Evolutionary conservation across 2,888 invertebrate species (phyloP), one percentile per base, ranked within the genome.

Genomic region (Archips xylosteana): DNA sequence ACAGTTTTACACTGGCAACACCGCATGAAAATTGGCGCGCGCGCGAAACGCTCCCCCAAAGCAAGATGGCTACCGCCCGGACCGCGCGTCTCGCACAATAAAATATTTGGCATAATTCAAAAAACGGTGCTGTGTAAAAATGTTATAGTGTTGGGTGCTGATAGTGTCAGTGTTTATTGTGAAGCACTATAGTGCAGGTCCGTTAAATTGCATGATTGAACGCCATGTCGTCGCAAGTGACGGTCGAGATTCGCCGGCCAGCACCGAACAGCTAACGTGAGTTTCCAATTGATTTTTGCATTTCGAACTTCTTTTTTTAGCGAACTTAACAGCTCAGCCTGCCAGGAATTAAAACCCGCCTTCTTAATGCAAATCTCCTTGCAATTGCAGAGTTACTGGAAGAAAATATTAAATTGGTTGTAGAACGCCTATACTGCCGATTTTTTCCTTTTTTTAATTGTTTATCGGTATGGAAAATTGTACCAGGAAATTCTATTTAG

Each of bases 181-280:
- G 90, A 87, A 57, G 32, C 57, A 57, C 32, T 85, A 77, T 79
- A 85, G 91, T 92, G 92, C 80, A 81, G 83, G 81, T 83, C 80
- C 85, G 83, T 87, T 87, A 82, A 89, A 87, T 92, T 93, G 93
- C 90, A 94, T 94, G 94, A 92, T 89, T 92, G 92, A 85, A 82
- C 82, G 87, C 80, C 88, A 94, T 94, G 94, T 90, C 83, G 87
- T 83, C 80, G 85, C 89, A 87, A 89, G 88, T 82, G 89, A 90
- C 82, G 93, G 92, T 84, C 87, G 92, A 80, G 91, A 89, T 75
- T 92, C 93, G 83, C 93, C 94, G 89, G 92, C 92, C 84, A 93
- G 92, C 87, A 92, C 92, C 69, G 94, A 93, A 78, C 92, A 93
- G 91, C 89, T 93, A 91, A 94, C 93, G 93, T 94, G 83, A 89